Conservation (phyloP, 2,797 vertebrate species). For the Neosalanx taihuensis region DNA sequence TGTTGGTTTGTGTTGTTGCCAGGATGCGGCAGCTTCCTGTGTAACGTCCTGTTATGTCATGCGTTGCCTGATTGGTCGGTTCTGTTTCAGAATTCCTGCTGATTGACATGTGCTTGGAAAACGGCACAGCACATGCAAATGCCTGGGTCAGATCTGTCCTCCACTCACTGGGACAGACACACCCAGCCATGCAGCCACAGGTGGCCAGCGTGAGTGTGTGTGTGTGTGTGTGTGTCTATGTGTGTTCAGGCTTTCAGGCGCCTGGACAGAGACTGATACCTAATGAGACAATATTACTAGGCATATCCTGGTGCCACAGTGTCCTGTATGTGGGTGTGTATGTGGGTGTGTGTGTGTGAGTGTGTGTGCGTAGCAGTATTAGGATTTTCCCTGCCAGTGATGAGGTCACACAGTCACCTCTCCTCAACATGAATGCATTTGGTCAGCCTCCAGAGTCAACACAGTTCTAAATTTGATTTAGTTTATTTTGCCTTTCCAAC, state of each 20-base stretch:
- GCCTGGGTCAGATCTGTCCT: background rate
- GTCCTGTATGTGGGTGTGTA: background rate
- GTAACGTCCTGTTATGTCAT: constrained; percentile 55
- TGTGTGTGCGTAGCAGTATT: background rate
- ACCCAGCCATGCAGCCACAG: background rate
- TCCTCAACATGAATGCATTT: background rate
- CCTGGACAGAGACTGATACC: constrained; percentile 2
- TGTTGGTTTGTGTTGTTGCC: constrained; percentile 17
- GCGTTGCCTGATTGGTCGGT: no score
- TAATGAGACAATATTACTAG: constrained; percentile 3
- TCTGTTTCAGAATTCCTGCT: no score
- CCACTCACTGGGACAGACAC: no score
- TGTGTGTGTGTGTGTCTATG: background rate
- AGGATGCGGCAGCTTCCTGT: constrained; percentile 50
- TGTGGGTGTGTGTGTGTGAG: background rate
- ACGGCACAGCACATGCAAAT: background rate
- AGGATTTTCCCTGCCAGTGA: background rate
- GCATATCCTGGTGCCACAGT: background rate
- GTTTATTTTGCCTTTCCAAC: background rate
- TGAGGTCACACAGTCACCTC: background rate
- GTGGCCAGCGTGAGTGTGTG: background rate
- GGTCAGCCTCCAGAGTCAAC: background rate
- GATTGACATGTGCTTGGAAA: background rate
- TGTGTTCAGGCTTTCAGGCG: background rate
- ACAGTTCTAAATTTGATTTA: background rate